Conservation (phyloP, 2,888 invertebrate species). For the Cremastinae sp. region DNA sequence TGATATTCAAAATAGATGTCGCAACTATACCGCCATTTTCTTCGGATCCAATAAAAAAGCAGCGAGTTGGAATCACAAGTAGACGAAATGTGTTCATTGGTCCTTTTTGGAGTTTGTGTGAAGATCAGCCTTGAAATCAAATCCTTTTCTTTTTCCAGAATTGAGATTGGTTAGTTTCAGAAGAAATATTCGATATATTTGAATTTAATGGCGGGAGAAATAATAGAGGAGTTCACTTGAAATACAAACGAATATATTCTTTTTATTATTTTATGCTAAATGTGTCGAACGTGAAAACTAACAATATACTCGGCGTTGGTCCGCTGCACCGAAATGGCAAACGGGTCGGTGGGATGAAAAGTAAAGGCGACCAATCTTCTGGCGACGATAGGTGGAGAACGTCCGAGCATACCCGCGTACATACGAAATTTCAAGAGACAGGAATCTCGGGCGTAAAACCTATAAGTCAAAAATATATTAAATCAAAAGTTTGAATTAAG, state of each 20-base stretch:
- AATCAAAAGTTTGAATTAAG: too few species aligned
- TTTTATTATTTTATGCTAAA: slow-evolving; percentile 64
- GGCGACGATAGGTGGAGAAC: slow-evolving; percentile 85
- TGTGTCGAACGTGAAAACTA: slow-evolving; percentile 94
- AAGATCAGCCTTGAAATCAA: too few species aligned
- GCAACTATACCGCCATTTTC: background rate
- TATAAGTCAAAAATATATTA: slow-evolving; percentile 71
- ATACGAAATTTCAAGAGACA: slow-evolving; percentile 89
- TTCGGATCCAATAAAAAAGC: background rate
- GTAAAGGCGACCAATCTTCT: slow-evolving; percentile 95
- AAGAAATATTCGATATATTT: too few species aligned
- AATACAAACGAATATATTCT: background rate
- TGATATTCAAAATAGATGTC: too few species aligned
- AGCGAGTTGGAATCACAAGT: too few species aligned
- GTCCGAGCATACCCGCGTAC: slow-evolving; percentile 85
- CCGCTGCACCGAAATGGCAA: slow-evolving; percentile 96
- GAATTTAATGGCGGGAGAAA: too few species aligned
- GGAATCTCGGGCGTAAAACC: slow-evolving; percentile 92
- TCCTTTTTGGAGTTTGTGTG: too few species aligned
- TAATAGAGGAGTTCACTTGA: background rate
- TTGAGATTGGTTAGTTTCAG: too few species aligned
- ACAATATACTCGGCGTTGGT: slow-evolving; percentile 96
- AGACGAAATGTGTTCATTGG: too few species aligned
- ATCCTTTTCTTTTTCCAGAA: too few species aligned
- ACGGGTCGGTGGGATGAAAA: slow-evolving; percentile 97